Evolutionary conservation across 1,140 invertebrate genomes (phyloP).

Genomic region (Hypsibius dujardini): DNA sequence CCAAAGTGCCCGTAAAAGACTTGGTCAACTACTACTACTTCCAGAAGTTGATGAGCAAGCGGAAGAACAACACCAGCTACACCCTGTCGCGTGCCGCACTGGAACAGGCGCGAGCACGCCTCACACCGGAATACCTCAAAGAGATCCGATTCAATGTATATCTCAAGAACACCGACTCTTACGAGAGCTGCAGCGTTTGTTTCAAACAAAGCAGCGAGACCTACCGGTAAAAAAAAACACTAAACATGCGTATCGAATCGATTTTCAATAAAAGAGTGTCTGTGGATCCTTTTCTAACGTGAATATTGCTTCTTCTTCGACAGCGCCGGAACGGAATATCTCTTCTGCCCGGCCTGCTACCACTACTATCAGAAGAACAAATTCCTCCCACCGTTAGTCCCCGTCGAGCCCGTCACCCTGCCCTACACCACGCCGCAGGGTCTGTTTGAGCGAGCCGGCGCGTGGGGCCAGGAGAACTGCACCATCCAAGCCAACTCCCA

Average conservation of each 20-base stretch:
- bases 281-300: too few species aligned
- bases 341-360: background rate
- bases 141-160: background rate
- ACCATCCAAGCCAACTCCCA: background rate
- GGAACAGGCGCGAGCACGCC: background rate
- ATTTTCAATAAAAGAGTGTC: background rate
- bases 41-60: background rate
- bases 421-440: background rate
- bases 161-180: background rate
- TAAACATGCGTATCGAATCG: slow-evolving; percentile 6
- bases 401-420: background rate
- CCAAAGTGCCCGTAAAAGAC: background rate
- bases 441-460: background rate
- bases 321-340: background rate
- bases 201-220: background rate
- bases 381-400: background rate
- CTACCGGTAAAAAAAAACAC: background rate
- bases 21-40: slow-evolving; percentile 12
- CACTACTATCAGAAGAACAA: background rate
- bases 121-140: background rate
- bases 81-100: background rate
- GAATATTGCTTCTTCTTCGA: background rate
- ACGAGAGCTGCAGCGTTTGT: background rate
- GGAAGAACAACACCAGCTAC: background rate
- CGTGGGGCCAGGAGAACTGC: background rate